Percentiles rank a stretch among this genome's conserved stretches.
phyloP scores from a whole-genome alignment of 35 echinoderm and acorn worm species.

The Chiridota heheva region DNA sequence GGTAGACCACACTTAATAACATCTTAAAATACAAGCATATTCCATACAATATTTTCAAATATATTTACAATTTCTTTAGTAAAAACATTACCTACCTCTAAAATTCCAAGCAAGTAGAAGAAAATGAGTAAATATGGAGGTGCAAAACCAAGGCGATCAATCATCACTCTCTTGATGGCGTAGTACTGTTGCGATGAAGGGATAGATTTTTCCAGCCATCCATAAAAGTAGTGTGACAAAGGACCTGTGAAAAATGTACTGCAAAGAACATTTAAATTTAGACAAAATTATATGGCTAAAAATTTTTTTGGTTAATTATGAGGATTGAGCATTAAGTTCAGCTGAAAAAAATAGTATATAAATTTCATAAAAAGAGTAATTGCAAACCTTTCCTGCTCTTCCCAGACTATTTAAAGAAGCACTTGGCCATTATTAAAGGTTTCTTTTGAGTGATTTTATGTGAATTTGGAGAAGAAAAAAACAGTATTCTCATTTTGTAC shows the following conservation, averaged over 20 bases:
- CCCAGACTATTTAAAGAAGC: neutral
- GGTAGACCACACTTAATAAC: neutral
- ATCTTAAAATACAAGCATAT: neutral
- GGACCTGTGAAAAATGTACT: conserved; percentile 76
- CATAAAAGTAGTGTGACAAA: conserved; percentile 80
- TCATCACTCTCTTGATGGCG: conserved; percentile 62
- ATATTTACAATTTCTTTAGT: neutral
- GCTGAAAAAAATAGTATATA: neutral
- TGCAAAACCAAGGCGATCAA: conserved; percentile 76
- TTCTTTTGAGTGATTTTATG: too few relatives aligned
- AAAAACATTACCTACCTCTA: conserved; percentile 56
- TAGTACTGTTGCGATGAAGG: conserved; percentile 53
- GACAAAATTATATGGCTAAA: neutral
- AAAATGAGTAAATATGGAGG: conserved; percentile 78
- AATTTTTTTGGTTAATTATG: neutral
- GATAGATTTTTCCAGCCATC: conserved; percentile 64
- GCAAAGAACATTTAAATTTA: neutral
- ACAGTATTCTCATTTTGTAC: too few relatives aligned
- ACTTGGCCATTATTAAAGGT: neutral
- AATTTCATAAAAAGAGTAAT: neutral
- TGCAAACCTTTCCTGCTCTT: neutral
- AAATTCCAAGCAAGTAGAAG: conserved; percentile 64
- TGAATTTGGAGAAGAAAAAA: too few relatives aligned
- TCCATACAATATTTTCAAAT: neutral
- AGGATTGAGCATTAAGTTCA: neutral